Base-by-base conservation (phyloP, 1,140 invertebrate genomes). In the Nasonia vitripennis region DNA sequence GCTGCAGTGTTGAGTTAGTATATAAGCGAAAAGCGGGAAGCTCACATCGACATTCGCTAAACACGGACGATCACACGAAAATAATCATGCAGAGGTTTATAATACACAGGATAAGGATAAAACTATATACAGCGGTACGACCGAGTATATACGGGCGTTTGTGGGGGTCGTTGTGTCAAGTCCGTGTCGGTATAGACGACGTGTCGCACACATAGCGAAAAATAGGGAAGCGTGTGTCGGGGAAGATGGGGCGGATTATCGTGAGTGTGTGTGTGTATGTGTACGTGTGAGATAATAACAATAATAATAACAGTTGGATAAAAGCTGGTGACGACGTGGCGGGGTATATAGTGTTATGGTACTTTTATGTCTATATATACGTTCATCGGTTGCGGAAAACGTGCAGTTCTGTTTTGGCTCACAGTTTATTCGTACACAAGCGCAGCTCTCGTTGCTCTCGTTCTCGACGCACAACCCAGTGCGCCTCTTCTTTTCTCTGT, bases 341-440 rank as follows among this genome's bases (percentile, higher is more conserved):
- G n/a, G 71, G 3, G 9, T 27, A 31, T 27, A 31, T 5, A 6
- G 34, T 37, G 34, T 37, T 27, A 75, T 75, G 48, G 20, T 55
- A 45, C 14, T 31, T 74, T 73, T 85, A 86, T 27, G 41, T 23
- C 41, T 67, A 81, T 31, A 81, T 31, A 78, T 77, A 85, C 51
- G 17, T 51, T 51, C 11, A 55, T 55, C 10, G 12, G 9, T 41
- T 71, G 74, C 87, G 86, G 51, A 85, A 78, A 89, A 83, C 90
- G 90, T 91, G 90, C 90, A 88, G 34, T 81, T 55, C 10, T 27
- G 27, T 86, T 85, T 91, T 90, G 82, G 90, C 91, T 91, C 90
- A 91, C 90, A 87, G 89, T 89, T 88, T 55, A 55, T 55, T 88
- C n/a, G 10, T 45, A 27, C 27, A 45, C 10, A 88, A 87, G 87